Evolutionary conservation across 2,113 vertebrate species (phyloP).

Genomic region (Pavo muticus): DNA sequence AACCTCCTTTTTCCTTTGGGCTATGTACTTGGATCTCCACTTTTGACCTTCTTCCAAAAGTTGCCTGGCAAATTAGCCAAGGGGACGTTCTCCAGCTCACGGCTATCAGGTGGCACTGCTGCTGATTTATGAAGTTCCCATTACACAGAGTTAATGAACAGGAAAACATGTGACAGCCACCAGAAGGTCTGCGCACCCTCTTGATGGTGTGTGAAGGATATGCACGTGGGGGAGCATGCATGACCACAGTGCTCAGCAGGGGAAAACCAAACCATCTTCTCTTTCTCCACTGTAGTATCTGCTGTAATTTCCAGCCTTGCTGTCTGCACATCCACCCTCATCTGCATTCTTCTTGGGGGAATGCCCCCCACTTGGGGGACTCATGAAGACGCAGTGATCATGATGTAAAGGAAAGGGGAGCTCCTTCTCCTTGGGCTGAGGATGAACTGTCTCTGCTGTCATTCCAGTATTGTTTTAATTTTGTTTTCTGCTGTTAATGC

Average conservation of each 20-base stretch:
- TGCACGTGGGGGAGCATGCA: not conserved
- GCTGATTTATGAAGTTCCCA: not conserved
- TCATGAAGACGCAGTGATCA: fast-evolving
- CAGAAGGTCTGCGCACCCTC: fast-evolving
- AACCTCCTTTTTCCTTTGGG: not conserved
- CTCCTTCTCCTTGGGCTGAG: not conserved
- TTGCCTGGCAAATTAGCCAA: not conserved
- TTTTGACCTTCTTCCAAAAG: not conserved
- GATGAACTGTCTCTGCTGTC: not conserved
- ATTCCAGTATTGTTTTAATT: fast-evolving
- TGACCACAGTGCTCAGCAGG: not conserved
- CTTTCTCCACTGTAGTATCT: not conserved
- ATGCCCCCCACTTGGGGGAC: not conserved
- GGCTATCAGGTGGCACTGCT: not conserved
- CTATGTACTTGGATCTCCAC: not conserved
- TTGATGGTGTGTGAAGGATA: fast-evolving
- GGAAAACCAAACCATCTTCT: not conserved
- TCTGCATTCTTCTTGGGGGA: not conserved
- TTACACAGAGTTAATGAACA: not conserved
- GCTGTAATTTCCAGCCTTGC: not conserved
- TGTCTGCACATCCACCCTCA: not conserved
- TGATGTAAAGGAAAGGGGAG: not conserved
- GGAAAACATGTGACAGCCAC: not conserved
- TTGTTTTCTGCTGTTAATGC: not conserved
- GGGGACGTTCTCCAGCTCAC: fast-evolving